phyloP scores from a whole-genome alignment of 1,140 invertebrate genomes.

The Drosophila pectinifera region DNA sequence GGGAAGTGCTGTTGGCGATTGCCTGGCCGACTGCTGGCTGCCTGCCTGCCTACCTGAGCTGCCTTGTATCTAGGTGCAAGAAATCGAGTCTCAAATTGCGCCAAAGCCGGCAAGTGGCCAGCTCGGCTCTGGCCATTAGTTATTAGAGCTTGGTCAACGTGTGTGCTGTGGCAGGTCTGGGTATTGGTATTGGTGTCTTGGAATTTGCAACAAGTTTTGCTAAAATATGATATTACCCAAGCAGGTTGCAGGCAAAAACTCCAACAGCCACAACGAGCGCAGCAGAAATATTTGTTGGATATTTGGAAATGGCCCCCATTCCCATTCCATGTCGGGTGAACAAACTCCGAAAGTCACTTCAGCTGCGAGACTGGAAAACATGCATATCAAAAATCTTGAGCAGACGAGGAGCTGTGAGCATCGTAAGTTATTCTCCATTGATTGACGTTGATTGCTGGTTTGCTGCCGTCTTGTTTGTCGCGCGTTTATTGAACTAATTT shows the following conservation, averaged over 20 bases:
- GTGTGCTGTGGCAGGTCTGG: slow-evolving; percentile 28
- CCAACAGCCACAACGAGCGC: slow-evolving; percentile 2
- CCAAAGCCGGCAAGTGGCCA: slow-evolving; percentile 59
- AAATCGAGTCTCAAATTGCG: slow-evolving; percentile 74
- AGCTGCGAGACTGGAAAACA: slow-evolving; percentile 43
- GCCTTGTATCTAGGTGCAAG: slow-evolving; percentile 65
- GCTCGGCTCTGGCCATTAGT: slow-evolving; percentile 67
- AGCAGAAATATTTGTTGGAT: slow-evolving; percentile 47
- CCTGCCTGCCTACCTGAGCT: slow-evolving; percentile 14
- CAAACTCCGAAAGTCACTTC: slow-evolving; percentile 50
- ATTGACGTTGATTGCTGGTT: slow-evolving; percentile 60
- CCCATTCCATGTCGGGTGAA: slow-evolving; percentile 58
- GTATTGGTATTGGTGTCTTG: slow-evolving; percentile 42
- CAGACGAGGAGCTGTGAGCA: slow-evolving; percentile 1
- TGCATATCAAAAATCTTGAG: slow-evolving; percentile 32
- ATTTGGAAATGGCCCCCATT: slow-evolving; percentile 66
- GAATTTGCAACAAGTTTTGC: slow-evolving; percentile 78
- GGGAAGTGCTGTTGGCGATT: slow-evolving; percentile 36
- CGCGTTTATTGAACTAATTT: slow-evolving; percentile 64
- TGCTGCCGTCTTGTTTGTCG: slow-evolving; percentile 41
- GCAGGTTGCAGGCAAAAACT: slow-evolving; percentile 61
- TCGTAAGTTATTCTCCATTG: slow-evolving; percentile 61
- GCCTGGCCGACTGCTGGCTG: slow-evolving; percentile 12
- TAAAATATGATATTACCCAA: slow-evolving; percentile 81
- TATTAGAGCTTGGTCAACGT: slow-evolving; percentile 67